Evolutionary conservation across 1,140 invertebrate genomes (phyloP).

Genomic region (Achroia grisella): DNA sequence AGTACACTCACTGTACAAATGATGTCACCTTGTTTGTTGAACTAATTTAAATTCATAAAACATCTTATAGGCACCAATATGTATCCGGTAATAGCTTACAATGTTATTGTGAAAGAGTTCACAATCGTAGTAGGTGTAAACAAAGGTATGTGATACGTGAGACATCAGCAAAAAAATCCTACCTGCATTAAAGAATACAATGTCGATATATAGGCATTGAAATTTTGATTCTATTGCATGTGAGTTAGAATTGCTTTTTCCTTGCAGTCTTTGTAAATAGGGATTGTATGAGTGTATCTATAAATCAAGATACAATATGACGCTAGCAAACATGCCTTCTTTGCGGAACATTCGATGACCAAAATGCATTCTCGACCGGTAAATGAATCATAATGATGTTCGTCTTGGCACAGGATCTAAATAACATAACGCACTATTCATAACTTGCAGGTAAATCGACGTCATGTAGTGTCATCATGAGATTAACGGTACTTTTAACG

Average conservation of each 20-base stretch:
- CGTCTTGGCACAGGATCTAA: conserved; percentile 45
- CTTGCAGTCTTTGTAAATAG: background rate
- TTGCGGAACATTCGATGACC: conserved; percentile 37
- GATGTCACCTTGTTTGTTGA: too few relatives aligned
- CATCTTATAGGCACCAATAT: too few relatives aligned
- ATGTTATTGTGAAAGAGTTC: conserved; percentile 20
- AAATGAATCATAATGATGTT: conserved; percentile 49
- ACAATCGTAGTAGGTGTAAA: conserved; percentile 19
- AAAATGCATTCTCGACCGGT: conserved; percentile 51
- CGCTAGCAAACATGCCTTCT: conserved; percentile 26
- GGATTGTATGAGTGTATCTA: background rate
- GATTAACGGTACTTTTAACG: conserved; percentile 28
- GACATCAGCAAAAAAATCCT: conserved; percentile 31
- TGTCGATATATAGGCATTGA: background rate
- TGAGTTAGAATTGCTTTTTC: conserved; percentile 9
- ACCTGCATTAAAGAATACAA: conserved; percentile 15
- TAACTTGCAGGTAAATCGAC: conserved; percentile 15
- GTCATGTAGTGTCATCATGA: conserved; percentile 11
- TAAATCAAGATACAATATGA: conserved; percentile 16
- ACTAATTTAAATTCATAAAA: too few relatives aligned
- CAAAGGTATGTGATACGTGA: conserved; percentile 22
- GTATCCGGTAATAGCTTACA: too few relatives aligned
- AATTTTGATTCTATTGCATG: background rate
- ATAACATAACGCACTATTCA: conserved; percentile 36
- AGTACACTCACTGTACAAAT: too few relatives aligned